Evolutionary conservation across 64 coral and sea anemone genomes (phyloP), one percentile per base, ranked within the genome.

Genomic region (Dendronephthya gigantea): DNA sequence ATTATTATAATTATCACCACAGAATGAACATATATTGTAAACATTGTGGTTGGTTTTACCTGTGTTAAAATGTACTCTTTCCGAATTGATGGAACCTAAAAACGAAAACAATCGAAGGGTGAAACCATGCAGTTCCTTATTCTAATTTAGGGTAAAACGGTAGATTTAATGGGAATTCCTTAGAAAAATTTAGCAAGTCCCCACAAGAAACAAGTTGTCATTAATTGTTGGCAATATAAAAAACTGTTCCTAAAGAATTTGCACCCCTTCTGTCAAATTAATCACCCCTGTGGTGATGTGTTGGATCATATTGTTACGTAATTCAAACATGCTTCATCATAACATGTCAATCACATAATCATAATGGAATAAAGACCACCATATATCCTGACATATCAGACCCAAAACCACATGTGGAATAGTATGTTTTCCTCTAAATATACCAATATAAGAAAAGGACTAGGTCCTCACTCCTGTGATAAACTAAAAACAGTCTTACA

Each of bases 51-150:
- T 11, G 11, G 11, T 39, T 15, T 35, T 79, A 79, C 85, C 76
- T 87, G 86, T 28, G 70, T 89, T 32, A 91, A 74, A 68, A 88
- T 89, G n/a, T 90, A 94, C 19, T 74, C 82, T 69, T 81, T 87
- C 59, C 72, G 56, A 23, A 93, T 62, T 74, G 86, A 88, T 50
- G 83, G 12, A 66, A 92, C 68, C 90, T 92, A 36, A 33, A 81
- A 58, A 62, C 25, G 19, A 9, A 0, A 62, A n/a, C n/a, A 62
- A 62, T 7, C 55, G 7, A 19, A 62, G 25, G n/a, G n/a, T n/a
- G n/a, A n/a, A n/a, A n/a, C n/a, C n/a, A n/a, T n/a, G n/a, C n/a
- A n/a, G n/a, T n/a, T n/a, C n/a, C n/a, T n/a, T n/a, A n/a, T n/a
- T n/a, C n/a, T n/a, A n/a, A n/a, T n/a, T n/a, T n/a, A n/a, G n/a